phyloP scores from a whole-genome alignment of 2,113 vertebrate species.

The Tragelaphus buxtoni region DNA sequence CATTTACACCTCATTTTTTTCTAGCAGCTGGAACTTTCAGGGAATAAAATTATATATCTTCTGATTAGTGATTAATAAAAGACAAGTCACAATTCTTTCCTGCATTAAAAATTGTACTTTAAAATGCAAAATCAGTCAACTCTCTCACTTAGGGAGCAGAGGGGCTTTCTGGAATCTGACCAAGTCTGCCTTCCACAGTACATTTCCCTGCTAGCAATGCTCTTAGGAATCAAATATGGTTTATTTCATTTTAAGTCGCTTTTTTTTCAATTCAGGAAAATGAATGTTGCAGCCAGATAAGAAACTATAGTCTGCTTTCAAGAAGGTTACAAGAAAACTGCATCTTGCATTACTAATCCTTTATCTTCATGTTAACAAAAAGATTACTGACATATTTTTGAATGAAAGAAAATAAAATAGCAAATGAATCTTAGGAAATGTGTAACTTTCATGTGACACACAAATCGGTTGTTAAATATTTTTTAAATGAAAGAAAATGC shows the following conservation, averaged over 20 bases:
- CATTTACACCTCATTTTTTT: background rate
- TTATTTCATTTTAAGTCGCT: conserved; percentile 83
- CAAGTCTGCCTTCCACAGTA: conserved; percentile 70
- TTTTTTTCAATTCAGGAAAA: conserved; percentile 80
- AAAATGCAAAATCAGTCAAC: conserved; percentile 58
- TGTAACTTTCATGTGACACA: conserved; percentile 85
- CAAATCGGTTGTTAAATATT: conserved; percentile 82
- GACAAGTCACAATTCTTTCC: conserved; percentile 6
- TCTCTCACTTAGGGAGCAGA: conserved; percentile 43
- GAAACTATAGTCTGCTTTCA: conserved; percentile 88
- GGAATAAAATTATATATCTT: background rate
- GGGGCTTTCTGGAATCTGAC: conserved; percentile 65
- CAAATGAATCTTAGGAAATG: conserved; percentile 82
- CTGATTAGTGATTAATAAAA: background rate
- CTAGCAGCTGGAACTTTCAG: conserved; percentile 18
- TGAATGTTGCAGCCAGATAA: conserved; percentile 88
- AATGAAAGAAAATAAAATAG: conserved; percentile 88
- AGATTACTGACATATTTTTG: conserved; percentile 88
- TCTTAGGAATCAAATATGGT: conserved; percentile 80
- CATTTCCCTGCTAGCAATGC: conserved; percentile 68
- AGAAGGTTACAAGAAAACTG: conserved; percentile 88
- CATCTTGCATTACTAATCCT: conserved; percentile 90
- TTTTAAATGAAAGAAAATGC: conserved; percentile 80
- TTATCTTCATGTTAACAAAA: conserved; percentile 90
- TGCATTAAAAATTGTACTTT: conserved; percentile 40